Percentiles rank a stretch among this genome's conserved stretches.
phyloP scores from a whole-genome alignment of 2,797 vertebrate species.

The Echeneis naucrates region DNA sequence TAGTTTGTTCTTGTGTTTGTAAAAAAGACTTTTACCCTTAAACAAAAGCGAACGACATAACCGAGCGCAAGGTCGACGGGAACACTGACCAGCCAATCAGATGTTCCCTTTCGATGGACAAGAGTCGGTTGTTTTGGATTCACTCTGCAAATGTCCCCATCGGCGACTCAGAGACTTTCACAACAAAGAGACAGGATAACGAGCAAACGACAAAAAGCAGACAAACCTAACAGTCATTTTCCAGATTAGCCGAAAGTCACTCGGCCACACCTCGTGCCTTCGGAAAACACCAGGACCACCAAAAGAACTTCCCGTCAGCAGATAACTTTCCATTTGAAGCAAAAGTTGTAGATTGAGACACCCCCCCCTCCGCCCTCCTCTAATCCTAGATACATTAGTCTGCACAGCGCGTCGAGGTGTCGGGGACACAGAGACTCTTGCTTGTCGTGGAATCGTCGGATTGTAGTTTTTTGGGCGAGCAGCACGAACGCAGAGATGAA shows the following conservation, averaged over 20 bases:
- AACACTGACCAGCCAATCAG: slow-evolving; percentile 73
- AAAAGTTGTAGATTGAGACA: too few relatives aligned
- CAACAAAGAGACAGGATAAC: neutral
- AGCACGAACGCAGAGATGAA: slow-evolving; percentile 2
- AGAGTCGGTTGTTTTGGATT: too few relatives aligned
- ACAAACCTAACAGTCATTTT: neutral
- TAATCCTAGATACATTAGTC: slow-evolving; percentile 10
- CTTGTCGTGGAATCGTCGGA: neutral
- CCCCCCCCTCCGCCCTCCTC: too few relatives aligned
- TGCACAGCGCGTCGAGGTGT: too few relatives aligned
- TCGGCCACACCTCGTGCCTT: slow-evolving; percentile 53
- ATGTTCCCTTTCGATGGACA: slow-evolving; percentile 3
- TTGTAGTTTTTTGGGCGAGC: neutral
- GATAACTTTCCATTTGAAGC: neutral
- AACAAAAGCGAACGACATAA: too few relatives aligned
- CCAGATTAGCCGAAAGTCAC: slow-evolving; percentile 9
- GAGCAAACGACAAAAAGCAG: neutral
- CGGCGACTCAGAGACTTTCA: slow-evolving; percentile 31
- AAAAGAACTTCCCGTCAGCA: neutral
- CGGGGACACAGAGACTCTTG: too few relatives aligned
- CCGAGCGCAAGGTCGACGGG: too few relatives aligned
- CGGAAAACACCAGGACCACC: slow-evolving; percentile 13
- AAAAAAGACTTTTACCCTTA: too few relatives aligned
- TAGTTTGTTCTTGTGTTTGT: too few relatives aligned
- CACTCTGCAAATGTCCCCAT: slow-evolving; percentile 4